These are phyloP conservation scores for Lepilemur ruficaudatus DNA, from an alignment of 2,797 vertebrate species.

Conservation along the genomic window DNA sequence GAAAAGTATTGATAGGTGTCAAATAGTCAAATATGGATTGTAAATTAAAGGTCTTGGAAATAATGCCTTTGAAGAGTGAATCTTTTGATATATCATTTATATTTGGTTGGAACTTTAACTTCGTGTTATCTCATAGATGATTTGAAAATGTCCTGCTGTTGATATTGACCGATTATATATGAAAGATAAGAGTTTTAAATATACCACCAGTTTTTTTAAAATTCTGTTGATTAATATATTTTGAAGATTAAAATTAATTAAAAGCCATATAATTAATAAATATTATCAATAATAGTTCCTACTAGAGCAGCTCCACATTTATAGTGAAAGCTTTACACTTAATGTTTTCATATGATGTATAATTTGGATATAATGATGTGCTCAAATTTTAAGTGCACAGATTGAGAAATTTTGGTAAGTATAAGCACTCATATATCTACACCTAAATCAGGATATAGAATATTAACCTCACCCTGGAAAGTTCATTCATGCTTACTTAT, in stretches of 20 bases:
- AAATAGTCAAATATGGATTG: not conserved
- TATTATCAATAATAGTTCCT: not conserved
- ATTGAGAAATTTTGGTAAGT: not conserved
- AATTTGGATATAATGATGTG: not conserved
- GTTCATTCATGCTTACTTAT: not conserved
- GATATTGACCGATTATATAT: not conserved
- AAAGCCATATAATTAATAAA: not conserved
- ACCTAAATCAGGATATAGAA: not conserved
- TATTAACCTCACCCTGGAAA: not conserved
- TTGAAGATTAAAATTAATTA: not conserved
- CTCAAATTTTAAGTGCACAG: not conserved
- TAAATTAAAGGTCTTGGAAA: not conserved
- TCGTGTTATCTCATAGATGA: not conserved
- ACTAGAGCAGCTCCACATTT: not conserved
- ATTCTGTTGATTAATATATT: not conserved
- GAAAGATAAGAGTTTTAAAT: not conserved
- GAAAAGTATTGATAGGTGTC: not conserved
- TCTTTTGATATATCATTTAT: not conserved
- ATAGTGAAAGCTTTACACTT: not conserved
- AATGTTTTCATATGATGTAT: not conserved
- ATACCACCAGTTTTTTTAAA: not conserved
- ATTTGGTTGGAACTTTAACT: not conserved
- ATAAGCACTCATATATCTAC: not conserved
- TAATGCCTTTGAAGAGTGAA: not conserved
- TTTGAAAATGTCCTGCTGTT: not conserved